phyloP scores from a whole-genome alignment of 1,140 invertebrate species.

The Amyelois transitella region DNA sequence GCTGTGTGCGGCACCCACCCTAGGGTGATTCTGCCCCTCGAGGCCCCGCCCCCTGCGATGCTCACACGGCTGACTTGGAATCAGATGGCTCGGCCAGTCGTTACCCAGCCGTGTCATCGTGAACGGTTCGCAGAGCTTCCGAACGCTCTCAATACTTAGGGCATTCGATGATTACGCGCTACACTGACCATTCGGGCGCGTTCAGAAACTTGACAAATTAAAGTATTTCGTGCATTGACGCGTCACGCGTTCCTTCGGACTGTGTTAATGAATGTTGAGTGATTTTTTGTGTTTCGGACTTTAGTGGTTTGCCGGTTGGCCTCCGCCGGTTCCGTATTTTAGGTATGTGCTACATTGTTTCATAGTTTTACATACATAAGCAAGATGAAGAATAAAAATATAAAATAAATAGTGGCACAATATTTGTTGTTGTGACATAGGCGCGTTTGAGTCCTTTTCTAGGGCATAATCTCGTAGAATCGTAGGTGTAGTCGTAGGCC shows the following conservation, averaged over 20 bases:
- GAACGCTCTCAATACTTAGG: conserved; percentile 50
- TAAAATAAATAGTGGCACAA: background rate
- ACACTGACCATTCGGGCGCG: conserved; percentile 46
- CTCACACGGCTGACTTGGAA: conserved; percentile 72
- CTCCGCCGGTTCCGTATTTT: conserved; percentile 32
- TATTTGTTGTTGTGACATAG: background rate
- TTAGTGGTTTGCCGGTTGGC: conserved; percentile 26
- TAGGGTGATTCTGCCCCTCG: conserved; percentile 32
- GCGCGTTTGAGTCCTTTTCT: background rate
- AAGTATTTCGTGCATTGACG: conserved; percentile 38
- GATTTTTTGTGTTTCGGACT: conserved; percentile 35
- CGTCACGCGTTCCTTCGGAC: conserved; percentile 29
- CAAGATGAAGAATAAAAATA: background rate
- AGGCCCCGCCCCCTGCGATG: conserved; percentile 58
- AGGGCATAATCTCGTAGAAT: background rate
- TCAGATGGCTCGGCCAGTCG: conserved; percentile 72
- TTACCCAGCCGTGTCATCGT: conserved; percentile 64
- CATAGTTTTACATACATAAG: background rate
- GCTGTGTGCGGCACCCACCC: conserved; percentile 48
- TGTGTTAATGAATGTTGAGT: conserved; percentile 44
- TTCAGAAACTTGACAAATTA: conserved; percentile 63
- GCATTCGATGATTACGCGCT: conserved; percentile 64
- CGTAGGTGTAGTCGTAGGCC: conserved; percentile 2
- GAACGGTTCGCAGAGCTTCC: conserved; percentile 59
- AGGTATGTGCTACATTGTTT: conserved; percentile 44